These are phyloP conservation scores for Dufourea novaeangliae DNA, from an alignment of 1,140 invertebrate genomes.

Conservation along the genomic window DNA sequence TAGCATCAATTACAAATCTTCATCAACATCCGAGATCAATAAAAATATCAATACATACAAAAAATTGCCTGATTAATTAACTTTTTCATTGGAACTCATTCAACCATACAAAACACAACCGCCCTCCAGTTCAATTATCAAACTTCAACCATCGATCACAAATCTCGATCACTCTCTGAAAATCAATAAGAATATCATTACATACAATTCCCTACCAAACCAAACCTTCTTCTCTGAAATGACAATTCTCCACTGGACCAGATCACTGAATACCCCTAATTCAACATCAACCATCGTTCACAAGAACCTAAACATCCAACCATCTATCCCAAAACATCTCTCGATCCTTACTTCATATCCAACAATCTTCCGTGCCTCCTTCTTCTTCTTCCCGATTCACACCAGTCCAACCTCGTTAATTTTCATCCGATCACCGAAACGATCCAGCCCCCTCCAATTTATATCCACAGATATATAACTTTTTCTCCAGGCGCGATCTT, in stretches of 20 bases:
- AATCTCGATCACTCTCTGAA: conserved; percentile 17
- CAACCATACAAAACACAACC: background rate
- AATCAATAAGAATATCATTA: too few relatives aligned
- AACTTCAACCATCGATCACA: background rate
- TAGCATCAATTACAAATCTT: background rate
- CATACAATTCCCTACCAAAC: too few relatives aligned
- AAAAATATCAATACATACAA: background rate
- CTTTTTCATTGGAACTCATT: background rate
- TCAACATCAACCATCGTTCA: background rate
- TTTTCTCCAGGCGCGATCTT: too few relatives aligned
- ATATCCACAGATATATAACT: too few relatives aligned
- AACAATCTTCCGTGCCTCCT: too few relatives aligned
- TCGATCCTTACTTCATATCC: conserved; percentile 13
- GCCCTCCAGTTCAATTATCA: too few relatives aligned
- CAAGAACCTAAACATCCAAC: background rate
- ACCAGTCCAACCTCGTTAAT: too few relatives aligned
- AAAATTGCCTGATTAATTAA: background rate
- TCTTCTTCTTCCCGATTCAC: background rate
- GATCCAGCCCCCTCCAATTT: too few relatives aligned
- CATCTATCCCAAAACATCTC: background rate
- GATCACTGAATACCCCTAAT: too few relatives aligned
- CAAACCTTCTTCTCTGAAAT: too few relatives aligned
- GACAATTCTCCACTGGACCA: too few relatives aligned
- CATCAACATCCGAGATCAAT: background rate
- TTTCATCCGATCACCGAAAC: too few relatives aligned